Evolutionary conservation across 2,113 vertebrate genomes (phyloP), one percentile per base, ranked within the genome.

Genomic region (Ursus arctos): DNA sequence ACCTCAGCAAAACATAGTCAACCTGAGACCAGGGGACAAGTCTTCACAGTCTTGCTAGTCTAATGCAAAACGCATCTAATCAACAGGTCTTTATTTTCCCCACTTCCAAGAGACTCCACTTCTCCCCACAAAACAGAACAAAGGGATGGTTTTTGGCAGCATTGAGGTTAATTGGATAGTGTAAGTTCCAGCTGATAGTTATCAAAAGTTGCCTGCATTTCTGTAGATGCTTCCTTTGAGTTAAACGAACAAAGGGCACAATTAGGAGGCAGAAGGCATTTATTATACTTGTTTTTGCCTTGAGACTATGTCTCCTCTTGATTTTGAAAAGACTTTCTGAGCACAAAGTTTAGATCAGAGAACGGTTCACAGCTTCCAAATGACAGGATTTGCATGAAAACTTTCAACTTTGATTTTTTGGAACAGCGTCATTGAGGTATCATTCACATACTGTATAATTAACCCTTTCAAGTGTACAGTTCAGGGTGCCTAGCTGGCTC

Each of bases 321-420:
- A 94, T 95, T 88, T 96, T 96, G 94, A 96, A 97, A 98, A 97
- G 97, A 97, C 91, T 98, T 98, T 85, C 81, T 94, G 96, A 98
- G 94, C 95, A 65, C 57, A 93, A 74, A 89, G 91, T 43, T 96
- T 79, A 82, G 21, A 53, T 36, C 15, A 40, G n/a, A 79, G 89
- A 87, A 98, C 51, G 86, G 63, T 81, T 96, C 97, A 92, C 98
- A 98, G 77, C 96, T 63, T 97, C 59, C 72, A 96, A 33, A 81
- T 71, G 79, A 72, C 77, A 95, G 22, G 59, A 59, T 91, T 98
- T 95, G 94, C 63, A 71, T 84, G 97, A 98, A 98, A 77, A 95
- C 3, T 97, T 98, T 97, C 51, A 87, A 89, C 94, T 97, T 98
- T 95, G 79, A 98, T 90, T 95, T 94, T 79, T 77, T 82, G 43